Conservation (phyloP, 2,888 invertebrate species). For the Cephus spinipes region DNA sequence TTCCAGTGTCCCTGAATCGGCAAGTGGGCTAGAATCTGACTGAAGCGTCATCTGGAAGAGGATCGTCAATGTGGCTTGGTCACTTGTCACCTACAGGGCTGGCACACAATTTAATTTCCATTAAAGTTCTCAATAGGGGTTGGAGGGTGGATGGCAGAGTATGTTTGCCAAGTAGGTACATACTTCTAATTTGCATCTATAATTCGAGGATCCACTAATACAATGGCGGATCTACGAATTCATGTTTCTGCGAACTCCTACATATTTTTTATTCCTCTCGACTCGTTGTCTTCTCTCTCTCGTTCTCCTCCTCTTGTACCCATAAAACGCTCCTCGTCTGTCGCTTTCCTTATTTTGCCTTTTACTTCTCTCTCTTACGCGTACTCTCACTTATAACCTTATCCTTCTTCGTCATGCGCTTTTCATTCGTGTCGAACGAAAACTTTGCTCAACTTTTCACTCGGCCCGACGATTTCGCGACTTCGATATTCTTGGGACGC, state of each 20-base stretch:
- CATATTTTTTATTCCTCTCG: too few species aligned
- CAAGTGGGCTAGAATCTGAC: too few species aligned
- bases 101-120: conserved; percentile 36
- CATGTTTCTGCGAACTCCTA: too few species aligned
- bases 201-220: conserved; percentile 19
- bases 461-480: not conserved
- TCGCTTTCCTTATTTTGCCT: too few species aligned
- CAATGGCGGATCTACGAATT: too few species aligned
- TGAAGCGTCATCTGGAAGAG: too few species aligned
- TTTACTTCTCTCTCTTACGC: too few species aligned
- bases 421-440: not conserved
- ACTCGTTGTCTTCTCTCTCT: too few species aligned
- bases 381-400: not conserved
- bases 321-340: too few species aligned
- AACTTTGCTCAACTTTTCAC: not conserved
- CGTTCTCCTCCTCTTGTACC: too few species aligned
- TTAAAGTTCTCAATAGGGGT: conserved; percentile 27
- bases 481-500: not conserved
- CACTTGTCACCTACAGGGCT: not conserved
- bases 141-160: not conserved
- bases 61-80: too few species aligned
- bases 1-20: too few species aligned
- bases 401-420: not conserved
- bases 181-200: conserved; percentile 39
- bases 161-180: conserved; percentile 29